Base-by-base conservation (phyloP, 1,140 invertebrate genomes). In the Leucophenga varia region DNA sequence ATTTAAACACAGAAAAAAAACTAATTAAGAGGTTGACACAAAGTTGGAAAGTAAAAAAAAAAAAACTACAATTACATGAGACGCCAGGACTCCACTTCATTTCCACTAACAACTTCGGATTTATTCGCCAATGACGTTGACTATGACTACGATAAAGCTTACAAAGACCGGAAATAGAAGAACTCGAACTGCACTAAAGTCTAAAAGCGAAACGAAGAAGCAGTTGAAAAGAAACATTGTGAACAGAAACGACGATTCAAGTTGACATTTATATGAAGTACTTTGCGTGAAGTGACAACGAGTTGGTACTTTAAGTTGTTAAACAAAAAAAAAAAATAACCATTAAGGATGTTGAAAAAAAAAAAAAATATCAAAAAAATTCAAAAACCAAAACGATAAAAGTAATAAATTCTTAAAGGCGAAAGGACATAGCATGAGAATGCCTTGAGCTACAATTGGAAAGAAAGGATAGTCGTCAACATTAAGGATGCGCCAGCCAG, bases 11-110 rank as follows among this genome's bases (percentile, higher is more conserved):
- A n/a, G n/a, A n/a, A n/a, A n/a, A n/a, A n/a, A 64, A 59, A 56
- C 53, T 55, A 67, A 67, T 67, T 59, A 65, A 57, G 63, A 54
- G 63, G 63, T 67, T 67, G 63, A 67, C 56, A 63, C 63, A 67
- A 56, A 67, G 63, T 67, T 63, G 52, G 56, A 40, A 45, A n/a
- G 51, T 36, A 45, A 52, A 54, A 56, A 59, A 45, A 52, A 54
- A 56, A 59, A 67, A 64, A 67, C 54, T 54, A 67, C 67, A 65
- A 65, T 59, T 59, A 65, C 55, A n/a, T 53, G 32, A 47, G 44
- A 58, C 49, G 47, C n/a, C n/a, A 47, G 18, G 43, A 16, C 34
- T n/a, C n/a, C n/a, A n/a, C n/a, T n/a, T n/a, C n/a, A n/a, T n/a
- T n/a, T n/a, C n/a, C n/a, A 39, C 42, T 38, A 34, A 20, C 21